These are phyloP conservation scores for Knipowitschia caucasica DNA, from an alignment of 2,797 vertebrate genomes.

Conservation along the genomic window DNA sequence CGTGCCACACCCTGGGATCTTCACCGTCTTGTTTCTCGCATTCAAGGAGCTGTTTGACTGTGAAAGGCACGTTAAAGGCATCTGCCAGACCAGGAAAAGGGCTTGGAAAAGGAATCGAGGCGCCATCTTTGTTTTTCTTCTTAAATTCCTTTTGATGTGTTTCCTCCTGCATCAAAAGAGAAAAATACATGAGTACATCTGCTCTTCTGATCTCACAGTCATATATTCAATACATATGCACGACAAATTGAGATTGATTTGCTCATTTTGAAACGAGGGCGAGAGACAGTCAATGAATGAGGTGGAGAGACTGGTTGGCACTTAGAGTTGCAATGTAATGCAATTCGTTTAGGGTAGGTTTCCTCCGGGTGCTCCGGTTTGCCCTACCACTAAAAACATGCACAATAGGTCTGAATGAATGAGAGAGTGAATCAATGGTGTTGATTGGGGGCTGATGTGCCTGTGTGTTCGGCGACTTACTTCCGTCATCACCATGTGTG, in stretches of 20 bases:
- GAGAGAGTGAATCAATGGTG: no score
- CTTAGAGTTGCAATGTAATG: neutral
- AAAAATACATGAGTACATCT: neutral
- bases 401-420: no score
- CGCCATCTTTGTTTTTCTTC: conserved; percentile 39
- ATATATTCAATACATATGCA: neutral
- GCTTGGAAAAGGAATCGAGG: conserved; percentile 21
- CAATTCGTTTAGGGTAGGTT: neutral
- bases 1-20: conserved; percentile 51
- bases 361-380: no score
- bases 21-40: conserved; percentile 17
- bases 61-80: conserved; percentile 40
- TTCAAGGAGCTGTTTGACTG: conserved; percentile 31
- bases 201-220: no score
- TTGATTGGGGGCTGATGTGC: no score
- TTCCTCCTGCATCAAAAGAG: conserved; percentile 39
- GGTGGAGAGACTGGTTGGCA: neutral
- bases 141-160: conserved; percentile 13
- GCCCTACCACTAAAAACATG: no score
- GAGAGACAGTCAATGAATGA: neutral
- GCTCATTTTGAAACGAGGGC: neutral
- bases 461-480: no score
- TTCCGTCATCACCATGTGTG: no score
- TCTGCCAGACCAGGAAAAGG: conserved; percentile 37
- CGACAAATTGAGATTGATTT: neutral